Evolutionary conservation across 2,888 invertebrate species (phyloP), one percentile per base, ranked within the genome.

Genomic region (Ommatoiulus sabulosus): DNA sequence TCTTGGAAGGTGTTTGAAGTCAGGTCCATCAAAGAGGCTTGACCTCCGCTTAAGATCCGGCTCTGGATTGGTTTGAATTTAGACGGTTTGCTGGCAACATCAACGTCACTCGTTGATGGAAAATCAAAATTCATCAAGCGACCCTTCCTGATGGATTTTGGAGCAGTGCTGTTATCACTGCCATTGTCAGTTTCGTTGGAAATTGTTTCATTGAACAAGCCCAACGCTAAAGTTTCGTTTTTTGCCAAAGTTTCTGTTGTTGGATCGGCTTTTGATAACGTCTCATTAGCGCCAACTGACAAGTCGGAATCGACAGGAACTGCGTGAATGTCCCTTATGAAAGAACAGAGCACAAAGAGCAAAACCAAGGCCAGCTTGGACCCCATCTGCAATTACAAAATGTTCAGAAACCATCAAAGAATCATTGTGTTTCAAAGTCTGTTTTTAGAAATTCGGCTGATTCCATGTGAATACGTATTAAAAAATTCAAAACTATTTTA

Each of bases 51-150:
- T 20, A 88, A 17, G 48, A 88, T 88, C 6, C 88, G 43, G 43
- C 88, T 80, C 24, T 88, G 88, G 48, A 88, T 88, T 12, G 87
- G 87, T 24, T 20, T 52, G 57, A 57, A 87, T 17, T 87, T 87
- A 5, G 57, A 57, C 0, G 87, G 35, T 6, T 46, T 52, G 7
- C 4, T 4, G 20, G 15, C 15, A 12, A 20, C 20, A 20, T 87
- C 35, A n/a, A 6, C 12, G 10, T 48, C 15, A 12, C n/a, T 35
- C 35, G 35, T 48, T 10, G 87, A 35, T 20, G 87, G 52, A 24
- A 57, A 87, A 63, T 88, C 87, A 15, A 52, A 57, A 20, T 52
- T 57, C 57, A 87, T 24, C 44, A 87, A 8, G 35, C 87, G 87
- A 46, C 87, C 87, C 7, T 15, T 52, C 12, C 87, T 15, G n/a